Evolutionary conservation across 2,888 invertebrate species (phyloP).

Genomic region (Lasioglossum morio): DNA sequence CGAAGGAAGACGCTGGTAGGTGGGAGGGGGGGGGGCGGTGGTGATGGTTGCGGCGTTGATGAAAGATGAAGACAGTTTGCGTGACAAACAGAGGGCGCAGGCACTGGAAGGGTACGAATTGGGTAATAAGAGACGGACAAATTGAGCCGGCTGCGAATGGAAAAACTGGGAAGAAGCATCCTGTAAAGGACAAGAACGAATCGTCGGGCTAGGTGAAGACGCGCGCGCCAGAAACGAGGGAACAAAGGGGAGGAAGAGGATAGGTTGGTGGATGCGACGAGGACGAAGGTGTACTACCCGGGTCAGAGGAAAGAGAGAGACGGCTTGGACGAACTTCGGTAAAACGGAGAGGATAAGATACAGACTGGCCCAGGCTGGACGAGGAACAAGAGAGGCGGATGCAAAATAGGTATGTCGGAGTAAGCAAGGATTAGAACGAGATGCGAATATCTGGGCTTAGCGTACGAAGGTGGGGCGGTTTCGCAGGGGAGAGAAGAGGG

Average conservation of each 20-base stretch:
- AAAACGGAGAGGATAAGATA: conserved; percentile 37
- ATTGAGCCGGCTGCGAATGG: conserved; percentile 11
- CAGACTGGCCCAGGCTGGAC: conserved; percentile 32
- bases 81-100: conserved; percentile 35
- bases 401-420: conserved; percentile 48
- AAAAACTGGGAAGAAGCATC: conserved; percentile 21
- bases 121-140: conserved; percentile 24
- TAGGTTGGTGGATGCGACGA: neutral
- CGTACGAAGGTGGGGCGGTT: conserved; percentile 22
- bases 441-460: conserved; percentile 48
- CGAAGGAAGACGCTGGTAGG: neutral
- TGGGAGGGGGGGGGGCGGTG: neutral
- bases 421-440: conserved; percentile 40
- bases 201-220: conserved; percentile 15
- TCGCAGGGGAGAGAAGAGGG: conserved; percentile 30
- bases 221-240: neutral
- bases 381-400: conserved; percentile 45
- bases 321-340: neutral
- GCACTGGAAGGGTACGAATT: conserved; percentile 29
- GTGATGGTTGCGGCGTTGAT: neutral
- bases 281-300: conserved; percentile 13
- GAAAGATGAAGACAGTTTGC: conserved; percentile 45
- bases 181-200: conserved; percentile 46
- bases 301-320: conserved; percentile 29
- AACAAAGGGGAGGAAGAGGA: conserved; percentile 17